A percentile compares a stretch with the other conserved stretches of the same genome.
These are phyloP conservation scores for Ichneumoninae sp. DNA, from an alignment of 2,888 invertebrate genomes.

Conservation along the genomic window DNA sequence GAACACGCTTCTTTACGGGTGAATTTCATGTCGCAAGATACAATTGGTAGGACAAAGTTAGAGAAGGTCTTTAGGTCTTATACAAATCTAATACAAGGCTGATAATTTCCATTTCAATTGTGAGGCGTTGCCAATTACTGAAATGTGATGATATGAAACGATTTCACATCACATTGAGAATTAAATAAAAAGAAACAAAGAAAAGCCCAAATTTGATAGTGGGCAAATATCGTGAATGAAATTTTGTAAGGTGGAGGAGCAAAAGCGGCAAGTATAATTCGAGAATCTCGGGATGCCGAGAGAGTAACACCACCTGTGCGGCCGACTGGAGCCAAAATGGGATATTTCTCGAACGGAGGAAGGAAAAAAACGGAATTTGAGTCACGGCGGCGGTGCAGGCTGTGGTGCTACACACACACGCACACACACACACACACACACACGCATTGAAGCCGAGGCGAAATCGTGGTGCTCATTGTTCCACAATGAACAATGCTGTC, in stretches of 20 bases:
- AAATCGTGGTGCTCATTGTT: conserved; percentile 72
- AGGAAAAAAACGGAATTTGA: conserved; percentile 64
- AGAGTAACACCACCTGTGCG: conserved; percentile 40
- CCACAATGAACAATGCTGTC: conserved; percentile 76
- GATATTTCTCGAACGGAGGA: conserved; percentile 48
- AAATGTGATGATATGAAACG: no score
- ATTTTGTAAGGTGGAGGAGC: not conserved
- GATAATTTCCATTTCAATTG: no score
- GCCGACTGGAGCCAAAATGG: conserved; percentile 36
- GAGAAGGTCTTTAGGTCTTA: no score
- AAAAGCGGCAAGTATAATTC: not conserved
- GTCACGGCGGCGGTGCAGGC: not conserved
- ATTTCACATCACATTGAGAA: not conserved
- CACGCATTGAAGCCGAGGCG: conserved; percentile 22
- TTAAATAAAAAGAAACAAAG: not conserved
- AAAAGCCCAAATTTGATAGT: not conserved
- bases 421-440: no score
- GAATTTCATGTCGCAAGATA: no score
- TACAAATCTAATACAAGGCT: no score
- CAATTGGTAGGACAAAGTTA: no score
- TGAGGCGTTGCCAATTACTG: no score
- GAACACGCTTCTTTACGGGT: no score
- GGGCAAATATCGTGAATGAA: not conserved
- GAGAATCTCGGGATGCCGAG: conserved; percentile 11
- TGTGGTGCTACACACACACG: conserved; percentile 27